Evolutionary conservation across 2,888 invertebrate species (phyloP).

Genomic region (Galeopsomyia nigrocyanea): DNA sequence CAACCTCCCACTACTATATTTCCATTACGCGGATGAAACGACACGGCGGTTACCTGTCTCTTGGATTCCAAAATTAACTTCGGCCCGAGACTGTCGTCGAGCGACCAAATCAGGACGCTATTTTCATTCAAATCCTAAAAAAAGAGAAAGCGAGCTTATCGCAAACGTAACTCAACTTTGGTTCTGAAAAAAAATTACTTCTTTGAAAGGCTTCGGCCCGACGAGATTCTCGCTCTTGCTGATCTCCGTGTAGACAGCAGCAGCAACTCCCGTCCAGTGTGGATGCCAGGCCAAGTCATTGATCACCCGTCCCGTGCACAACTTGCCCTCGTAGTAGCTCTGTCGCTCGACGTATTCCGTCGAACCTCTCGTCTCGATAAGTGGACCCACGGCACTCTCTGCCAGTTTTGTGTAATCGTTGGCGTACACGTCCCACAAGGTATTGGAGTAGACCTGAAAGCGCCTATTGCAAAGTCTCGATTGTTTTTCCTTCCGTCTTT

Average conservation of each 20-base stretch:
- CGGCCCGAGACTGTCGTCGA: slow-evolving; percentile 78
- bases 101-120: slow-evolving; percentile 80
- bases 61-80: slow-evolving; percentile 79
- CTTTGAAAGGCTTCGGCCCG: slow-evolving; percentile 46
- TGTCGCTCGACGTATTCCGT: slow-evolving; percentile 62
- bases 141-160: too few relatives aligned
- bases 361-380: slow-evolving; percentile 48
- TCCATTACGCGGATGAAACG: slow-evolving; percentile 68
- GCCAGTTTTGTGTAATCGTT: slow-evolving; percentile 75
- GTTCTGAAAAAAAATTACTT: background rate
- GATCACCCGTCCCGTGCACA: slow-evolving; percentile 77
- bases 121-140: slow-evolving; percentile 46
- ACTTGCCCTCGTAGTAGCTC: slow-evolving; percentile 60
- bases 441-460: slow-evolving; percentile 52
- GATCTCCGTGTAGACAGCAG: slow-evolving; percentile 76
- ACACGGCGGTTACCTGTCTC: slow-evolving; percentile 73
- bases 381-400: slow-evolving; percentile 60
- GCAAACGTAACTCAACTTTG: background rate
- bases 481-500: background rate
- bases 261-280: slow-evolving; percentile 78
- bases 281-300: slow-evolving; percentile 80
- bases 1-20: slow-evolving; percentile 81
- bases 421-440: slow-evolving; percentile 72
- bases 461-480: background rate
- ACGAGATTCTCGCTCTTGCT: slow-evolving; percentile 58